Evolutionary conservation across 2,797 vertebrate species (phyloP).

Genomic region (Heteromormyrus szaboi): DNA sequence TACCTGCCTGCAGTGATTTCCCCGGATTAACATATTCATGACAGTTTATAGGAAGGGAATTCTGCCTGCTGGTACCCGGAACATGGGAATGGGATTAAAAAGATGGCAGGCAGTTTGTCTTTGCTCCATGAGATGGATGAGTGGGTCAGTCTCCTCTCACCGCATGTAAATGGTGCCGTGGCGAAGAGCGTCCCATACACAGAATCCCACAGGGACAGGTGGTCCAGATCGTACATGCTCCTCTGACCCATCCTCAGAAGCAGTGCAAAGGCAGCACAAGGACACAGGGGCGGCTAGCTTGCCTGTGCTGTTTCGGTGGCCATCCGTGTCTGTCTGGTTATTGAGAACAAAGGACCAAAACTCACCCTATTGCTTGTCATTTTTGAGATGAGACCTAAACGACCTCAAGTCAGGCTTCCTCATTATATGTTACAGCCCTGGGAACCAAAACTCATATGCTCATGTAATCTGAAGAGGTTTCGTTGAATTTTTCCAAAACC

Average conservation of each 20-base stretch:
- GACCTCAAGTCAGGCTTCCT: background rate
- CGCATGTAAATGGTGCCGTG: conserved; percentile 59
- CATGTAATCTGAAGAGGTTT: background rate
- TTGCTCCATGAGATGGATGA: conserved; percentile 64
- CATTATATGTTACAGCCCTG: background rate
- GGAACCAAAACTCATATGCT: background rate
- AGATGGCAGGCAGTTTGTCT: conserved; percentile 75
- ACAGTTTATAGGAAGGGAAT: conserved; percentile 66
- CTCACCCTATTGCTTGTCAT: background rate
- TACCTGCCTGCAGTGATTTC: conserved; percentile 73
- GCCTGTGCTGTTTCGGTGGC: background rate
- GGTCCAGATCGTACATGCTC: background rate
- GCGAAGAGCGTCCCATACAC: background rate
- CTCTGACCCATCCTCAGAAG: background rate
- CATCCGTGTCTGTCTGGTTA: background rate
- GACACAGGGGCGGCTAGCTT: background rate
- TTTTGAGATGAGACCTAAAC: background rate
- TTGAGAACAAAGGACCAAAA: background rate
- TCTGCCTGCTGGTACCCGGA: conserved; percentile 61
- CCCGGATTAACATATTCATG: conserved; percentile 86
- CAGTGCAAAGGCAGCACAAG: background rate
- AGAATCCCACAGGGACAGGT: background rate
- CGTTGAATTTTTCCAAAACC: background rate
- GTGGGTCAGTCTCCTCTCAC: conserved; percentile 55
- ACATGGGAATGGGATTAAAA: conserved; percentile 70